These are phyloP conservation scores for Exephanes ischioxanthus DNA, from an alignment of 2,888 invertebrate species.

Conservation along the genomic window DNA sequence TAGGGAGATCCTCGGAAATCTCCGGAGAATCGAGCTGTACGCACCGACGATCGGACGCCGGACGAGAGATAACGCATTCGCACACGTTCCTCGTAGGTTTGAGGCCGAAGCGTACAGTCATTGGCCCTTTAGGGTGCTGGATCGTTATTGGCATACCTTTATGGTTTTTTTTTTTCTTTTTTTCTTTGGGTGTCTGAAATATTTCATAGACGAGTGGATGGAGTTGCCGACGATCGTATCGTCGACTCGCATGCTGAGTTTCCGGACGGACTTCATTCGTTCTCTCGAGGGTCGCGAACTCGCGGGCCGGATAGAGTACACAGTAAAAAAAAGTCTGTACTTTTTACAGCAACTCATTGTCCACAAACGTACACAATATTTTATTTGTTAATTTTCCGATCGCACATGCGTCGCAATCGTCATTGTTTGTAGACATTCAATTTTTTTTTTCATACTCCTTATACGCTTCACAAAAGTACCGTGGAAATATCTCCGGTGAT, in stretches of 20 bases:
- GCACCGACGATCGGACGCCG: constrained; percentile 37
- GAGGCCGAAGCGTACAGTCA: not conserved
- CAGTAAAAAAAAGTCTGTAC: too few species aligned
- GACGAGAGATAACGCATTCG: constrained; percentile 48
- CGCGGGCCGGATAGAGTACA: not conserved
- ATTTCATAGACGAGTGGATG: not conserved
- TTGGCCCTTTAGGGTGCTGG: constrained; percentile 5
- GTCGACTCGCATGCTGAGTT: constrained; percentile 21
- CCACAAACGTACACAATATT: too few species aligned
- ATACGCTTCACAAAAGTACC: too few species aligned
- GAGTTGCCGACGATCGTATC: constrained; percentile 1
- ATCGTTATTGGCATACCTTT: constrained; percentile 8
- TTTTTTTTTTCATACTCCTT: too few species aligned
- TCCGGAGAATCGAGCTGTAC: not conserved
- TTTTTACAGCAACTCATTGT: too few species aligned
- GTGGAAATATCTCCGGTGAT: too few species aligned
- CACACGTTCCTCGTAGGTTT: not conserved
- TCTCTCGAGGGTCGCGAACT: constrained; percentile 1
- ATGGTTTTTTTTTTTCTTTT: not conserved
- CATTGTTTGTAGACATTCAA: too few species aligned
- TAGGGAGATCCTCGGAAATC: constrained; percentile 35
- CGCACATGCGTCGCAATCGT: too few species aligned
- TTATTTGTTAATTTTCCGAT: too few species aligned
- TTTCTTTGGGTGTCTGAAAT: not conserved
- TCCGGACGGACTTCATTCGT: constrained; percentile 14